phyloP scores from a whole-genome alignment of 2,797 vertebrate species.

The Lycodopsis pacificus region DNA sequence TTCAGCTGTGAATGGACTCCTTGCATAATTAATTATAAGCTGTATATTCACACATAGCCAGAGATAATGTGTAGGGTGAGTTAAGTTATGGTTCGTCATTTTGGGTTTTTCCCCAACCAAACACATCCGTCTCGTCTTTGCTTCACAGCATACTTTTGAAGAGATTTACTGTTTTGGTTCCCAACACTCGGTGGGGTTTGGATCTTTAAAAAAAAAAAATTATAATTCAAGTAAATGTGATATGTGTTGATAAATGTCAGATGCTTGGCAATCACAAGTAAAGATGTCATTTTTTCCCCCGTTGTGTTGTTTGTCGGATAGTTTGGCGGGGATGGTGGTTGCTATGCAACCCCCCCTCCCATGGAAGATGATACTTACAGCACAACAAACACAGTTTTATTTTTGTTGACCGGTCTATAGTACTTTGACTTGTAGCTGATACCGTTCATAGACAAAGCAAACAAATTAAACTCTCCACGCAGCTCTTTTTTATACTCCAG shows the following conservation, averaged over 20 bases:
- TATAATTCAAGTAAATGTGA: conserved; percentile 21
- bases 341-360: conserved; percentile 70
- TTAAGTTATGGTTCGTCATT: conserved; percentile 24
- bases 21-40: conserved; percentile 32
- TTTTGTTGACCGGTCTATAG: conserved; percentile 38
- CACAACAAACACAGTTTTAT: conserved; percentile 42
- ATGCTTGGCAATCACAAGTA: conserved; percentile 45
- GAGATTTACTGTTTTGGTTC: conserved; percentile 18
- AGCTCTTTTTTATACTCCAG: conserved; percentile 47
- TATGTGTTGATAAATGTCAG: conserved; percentile 37
- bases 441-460: conserved; percentile 38
- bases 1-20: conserved; percentile 51
- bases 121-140: conserved; percentile 22
- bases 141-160: conserved; percentile 15
- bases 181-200: conserved; percentile 24
- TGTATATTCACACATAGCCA: conserved; percentile 45
- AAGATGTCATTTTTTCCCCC: conserved; percentile 9
- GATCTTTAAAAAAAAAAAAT: conserved; percentile 10
- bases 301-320: conserved; percentile 48
- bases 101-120: conserved; percentile 24
- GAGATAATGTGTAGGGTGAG: conserved; percentile 34
- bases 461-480: conserved; percentile 22
- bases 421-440: conserved; percentile 34
- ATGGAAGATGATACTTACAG: conserved; percentile 50
- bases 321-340: conserved; percentile 65